A percentile compares a stretch with the other conserved stretches of the same genome.
phyloP scores from a whole-genome alignment of 2,113 vertebrate species.

The Gavialis gangeticus region DNA sequence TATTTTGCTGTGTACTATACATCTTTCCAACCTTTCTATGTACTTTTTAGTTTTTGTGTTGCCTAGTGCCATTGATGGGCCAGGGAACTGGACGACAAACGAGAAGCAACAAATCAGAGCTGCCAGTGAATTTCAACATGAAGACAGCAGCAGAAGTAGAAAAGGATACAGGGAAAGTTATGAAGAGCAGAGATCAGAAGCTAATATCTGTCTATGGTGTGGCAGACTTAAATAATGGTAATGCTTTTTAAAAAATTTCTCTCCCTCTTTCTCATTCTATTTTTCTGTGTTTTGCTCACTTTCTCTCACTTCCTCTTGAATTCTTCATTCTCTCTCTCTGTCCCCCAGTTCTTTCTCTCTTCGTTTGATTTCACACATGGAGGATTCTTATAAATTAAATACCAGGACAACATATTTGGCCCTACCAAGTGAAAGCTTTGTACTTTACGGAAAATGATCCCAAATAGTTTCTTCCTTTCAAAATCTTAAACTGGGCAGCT shows the following conservation, averaged over 20 bases:
- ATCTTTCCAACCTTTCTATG: not conserved
- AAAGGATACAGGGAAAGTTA: not conserved
- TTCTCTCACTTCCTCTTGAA: not conserved
- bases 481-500: not conserved
- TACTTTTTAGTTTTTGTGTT: not conserved
- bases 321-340: not conserved
- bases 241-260: not conserved
- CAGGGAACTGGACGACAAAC: constrained; percentile 12
- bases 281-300: not conserved
- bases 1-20: not conserved
- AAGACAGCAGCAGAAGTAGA: not conserved
- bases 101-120: not conserved
- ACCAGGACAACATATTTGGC: not conserved
- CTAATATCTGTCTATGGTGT: not conserved
- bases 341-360: not conserved
- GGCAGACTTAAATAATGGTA: constrained; percentile 73
- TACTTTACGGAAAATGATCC: not conserved
- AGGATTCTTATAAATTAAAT: not conserved
- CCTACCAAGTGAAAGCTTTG: not conserved
- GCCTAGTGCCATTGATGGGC: constrained; percentile 5
- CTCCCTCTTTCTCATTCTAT: not conserved
- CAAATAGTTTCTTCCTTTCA: not conserved
- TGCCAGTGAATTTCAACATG: not conserved
- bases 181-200: not conserved
- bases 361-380: not conserved